Base-by-base conservation (phyloP, 1,140 invertebrate genomes). In the Sitobion miscanthi region DNA sequence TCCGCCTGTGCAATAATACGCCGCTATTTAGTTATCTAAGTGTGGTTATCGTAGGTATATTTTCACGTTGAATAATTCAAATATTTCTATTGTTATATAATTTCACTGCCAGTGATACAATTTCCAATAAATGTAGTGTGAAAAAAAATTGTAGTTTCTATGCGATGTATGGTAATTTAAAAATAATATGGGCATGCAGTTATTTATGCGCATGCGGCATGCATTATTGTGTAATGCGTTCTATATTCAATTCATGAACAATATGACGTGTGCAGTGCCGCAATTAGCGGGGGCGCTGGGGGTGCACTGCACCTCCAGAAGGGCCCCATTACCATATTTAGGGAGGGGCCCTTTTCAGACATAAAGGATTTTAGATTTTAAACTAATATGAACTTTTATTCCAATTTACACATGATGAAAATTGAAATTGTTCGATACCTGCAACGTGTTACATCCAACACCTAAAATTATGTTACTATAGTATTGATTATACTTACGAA, bases 21-120 rank as follows among this genome's bases (percentile, higher is more conserved):
- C 62, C 62, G 62, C 62, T 77, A 17, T 77, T 77, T n/a, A 77
- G 62, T 77, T 77, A 77, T 77, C 62, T 77, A 4, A 1, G 62
- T 77, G n/a, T 77, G 62, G 30, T 77, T 77, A 77, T 77, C 62
- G 4, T 77, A 42, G 42, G 42, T 42, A 77, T 14, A 77, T 49
- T 35, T 88, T 88, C 47, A 88, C 30, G 17, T 88, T 88, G 47
- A 88, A 88, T 49, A 49, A 49, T 88, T 88, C 47, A 49, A 49
- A 88, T 88, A 88, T 52, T 88, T 88, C 62, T 88, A 30, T 88
- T 0, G 42, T 52, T 35, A 49, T 88, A 88, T 88, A n/a, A 49
- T 49, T 47, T 87, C 9, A 17, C 20, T 35, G 45, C 17, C 1
- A 30, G 47, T n/a, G 47, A n/a, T 87, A 49, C 47, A 20, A 87